Base-by-base conservation (phyloP, 2,797 vertebrate species). In the Fratercula arctica region DNA sequence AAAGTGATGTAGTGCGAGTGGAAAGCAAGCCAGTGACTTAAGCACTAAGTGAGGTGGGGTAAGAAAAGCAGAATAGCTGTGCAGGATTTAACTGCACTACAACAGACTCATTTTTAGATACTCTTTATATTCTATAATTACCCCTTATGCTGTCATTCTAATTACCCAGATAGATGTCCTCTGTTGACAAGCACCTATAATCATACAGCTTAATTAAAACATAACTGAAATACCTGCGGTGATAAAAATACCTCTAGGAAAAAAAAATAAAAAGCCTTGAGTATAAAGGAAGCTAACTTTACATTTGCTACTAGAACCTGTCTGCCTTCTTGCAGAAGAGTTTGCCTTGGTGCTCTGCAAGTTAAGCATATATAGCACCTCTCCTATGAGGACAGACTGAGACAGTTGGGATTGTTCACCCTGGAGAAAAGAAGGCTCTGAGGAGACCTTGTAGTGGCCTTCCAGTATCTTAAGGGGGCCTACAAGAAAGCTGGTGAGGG, bases 121-220 rank as follows among this genome's bases (percentile, higher is more conserved):
- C 56, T 70, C 68, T 93, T 81, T 79, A 64, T 53, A 61, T 64
- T 86, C 41, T 39, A 56, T 84, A 93, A 95, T 94, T 95, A 94
- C 76, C 39, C 13, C 64, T 95, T 60, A 87, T 46, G 85, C 87
- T 68, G 69, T 84, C 85, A 83, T 94, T 94, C 69, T 80, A 93
- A 95, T 96, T 95, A 91, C 26, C 28, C 66, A 87, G 86, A 75
- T 75, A 96, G 56, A 87, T 70, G 39, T 67, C 76, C 90, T 91
- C 84, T 74, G 66, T 67, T 95, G 92, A 90, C 21, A 87, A 91
- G 94, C 67, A 85, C 51, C 72, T 84, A 88, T 60, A 95, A 87
- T 92, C 66, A 94, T 26, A 68, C 9, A 85, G 68, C n/a, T 94
- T 97, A 90, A 97, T 92, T 94, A 96, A 97, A 95, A 93, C 13